Conservation (phyloP, 92 coral and sea anemone species). For the Nematostella vectensis region DNA sequence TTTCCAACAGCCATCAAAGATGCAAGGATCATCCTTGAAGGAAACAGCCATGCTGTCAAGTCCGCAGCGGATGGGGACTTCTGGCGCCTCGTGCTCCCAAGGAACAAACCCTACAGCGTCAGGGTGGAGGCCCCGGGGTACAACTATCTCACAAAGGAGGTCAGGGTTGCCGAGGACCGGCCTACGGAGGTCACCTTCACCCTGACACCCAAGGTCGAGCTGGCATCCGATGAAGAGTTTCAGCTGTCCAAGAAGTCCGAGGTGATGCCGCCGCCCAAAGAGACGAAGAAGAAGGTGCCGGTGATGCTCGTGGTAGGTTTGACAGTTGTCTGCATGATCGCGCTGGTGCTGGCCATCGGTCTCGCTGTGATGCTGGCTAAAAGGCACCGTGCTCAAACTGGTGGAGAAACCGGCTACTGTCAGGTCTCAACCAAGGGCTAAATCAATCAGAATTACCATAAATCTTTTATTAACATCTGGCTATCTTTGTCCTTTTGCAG, state of each 20-base stretch:
- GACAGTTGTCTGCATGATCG: conserved; percentile 50
- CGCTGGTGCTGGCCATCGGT: conserved; percentile 50
- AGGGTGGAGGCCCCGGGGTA: conserved; percentile 53
- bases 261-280: conserved; percentile 10
- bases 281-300: conserved; percentile 38
- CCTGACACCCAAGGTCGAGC: conserved; percentile 19
- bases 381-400: conserved; percentile 19
- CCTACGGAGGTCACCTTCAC: conserved; percentile 34
- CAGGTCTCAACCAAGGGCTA: conserved; percentile 20
- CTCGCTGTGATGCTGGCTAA: conserved; percentile 61
- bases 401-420: conserved; percentile 31
- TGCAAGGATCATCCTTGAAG: conserved; percentile 50
- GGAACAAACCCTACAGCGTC: conserved; percentile 32
- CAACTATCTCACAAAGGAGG: conserved; percentile 18
- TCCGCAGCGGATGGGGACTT: conserved; percentile 88
- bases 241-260: conserved; percentile 15
- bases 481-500: too few species aligned
- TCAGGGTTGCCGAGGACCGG: conserved; percentile 36
- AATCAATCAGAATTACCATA: not conserved
- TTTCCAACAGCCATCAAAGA: too few species aligned
- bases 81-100: conserved; percentile 81
- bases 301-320: conserved; percentile 52
- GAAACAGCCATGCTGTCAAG: conserved; percentile 39
- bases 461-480: too few species aligned
- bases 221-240: conserved; percentile 17